Evolutionary conservation across 2,888 invertebrate genomes (phyloP), one percentile per base, ranked within the genome.

Genomic region (Zaprionus obscuricornis): DNA sequence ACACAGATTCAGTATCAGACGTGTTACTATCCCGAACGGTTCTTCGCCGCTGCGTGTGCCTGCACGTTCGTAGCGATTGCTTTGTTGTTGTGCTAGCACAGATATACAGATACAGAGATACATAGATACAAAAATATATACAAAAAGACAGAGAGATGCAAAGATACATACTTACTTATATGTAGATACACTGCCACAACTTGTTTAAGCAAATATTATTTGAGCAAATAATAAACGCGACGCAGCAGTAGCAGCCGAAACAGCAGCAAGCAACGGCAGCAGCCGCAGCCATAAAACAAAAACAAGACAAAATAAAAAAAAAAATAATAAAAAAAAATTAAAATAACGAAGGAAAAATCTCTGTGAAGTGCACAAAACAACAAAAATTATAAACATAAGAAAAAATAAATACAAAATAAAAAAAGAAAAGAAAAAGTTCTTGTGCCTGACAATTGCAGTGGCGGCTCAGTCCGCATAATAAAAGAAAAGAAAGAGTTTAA

Each of bases 1-100:
- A 88, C 88, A 88, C 88, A 88, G 89, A 89, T 89, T 90, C 89
- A 89, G 89, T 89, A 88, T 88, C 88, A 87, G 87, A 88, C 90
- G 89, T 88, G 90, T 89, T 88, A 87, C 89, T 88, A 89, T 73
- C 75, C 83, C 77, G 89, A 88, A 83, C 89, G 89, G 90, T 87
- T 83, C 77, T 84, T 73, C 66, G 75, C 57, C 83, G 74, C 69
- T 58, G 54, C 39, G 47, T 52, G 34, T 52, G 18, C 42, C 31
- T 22, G 47, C 76, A 59, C 69, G 54, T 60, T 36, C 70, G 73
- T 20, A 33, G 47, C 46, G 60, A 37, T 36, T 50, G 47, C 29
- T 59, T 22, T 72, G 52, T 75, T 71, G 65, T 68, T 59, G 65
- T 49, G 59, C 55, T 18, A 42, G 47, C 54, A 63, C 52, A 77